Conservation (phyloP, 2,113 vertebrate genomes). For the Microcebus ravelobensis region DNA sequence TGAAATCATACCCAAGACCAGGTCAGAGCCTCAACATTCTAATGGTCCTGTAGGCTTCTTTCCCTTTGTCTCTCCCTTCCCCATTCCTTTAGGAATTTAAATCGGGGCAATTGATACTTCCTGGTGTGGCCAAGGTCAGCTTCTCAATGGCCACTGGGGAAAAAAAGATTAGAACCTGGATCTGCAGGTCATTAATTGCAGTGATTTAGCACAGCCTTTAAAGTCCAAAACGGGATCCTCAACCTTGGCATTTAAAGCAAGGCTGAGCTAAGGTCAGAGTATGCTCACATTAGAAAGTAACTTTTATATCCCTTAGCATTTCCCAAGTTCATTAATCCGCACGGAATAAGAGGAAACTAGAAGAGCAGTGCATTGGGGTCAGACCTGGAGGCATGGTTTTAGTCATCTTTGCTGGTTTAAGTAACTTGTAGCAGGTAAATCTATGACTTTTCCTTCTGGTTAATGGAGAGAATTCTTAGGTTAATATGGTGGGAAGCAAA, state of each 20-base stretch:
- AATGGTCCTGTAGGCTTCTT: background rate
- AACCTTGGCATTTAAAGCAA: background rate
- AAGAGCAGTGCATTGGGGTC: background rate
- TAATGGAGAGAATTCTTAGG: background rate
- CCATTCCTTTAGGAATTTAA: background rate
- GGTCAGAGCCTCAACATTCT: background rate
- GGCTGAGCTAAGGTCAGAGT: background rate
- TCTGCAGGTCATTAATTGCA: background rate
- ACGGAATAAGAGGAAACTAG: background rate
- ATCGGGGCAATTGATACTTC: background rate
- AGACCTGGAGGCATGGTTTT: background rate
- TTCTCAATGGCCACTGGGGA: background rate
- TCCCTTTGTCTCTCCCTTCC: background rate
- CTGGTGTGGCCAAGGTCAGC: background rate
- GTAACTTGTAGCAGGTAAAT: background rate
- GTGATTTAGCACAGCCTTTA: background rate
- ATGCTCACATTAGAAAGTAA: background rate
- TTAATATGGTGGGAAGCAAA: background rate
- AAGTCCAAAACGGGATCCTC: background rate
- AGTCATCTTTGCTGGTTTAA: background rate
- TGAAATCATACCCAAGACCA: conserved; percentile 18
- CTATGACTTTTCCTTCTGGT: background rate
- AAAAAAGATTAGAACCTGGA: background rate
- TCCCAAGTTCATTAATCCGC: background rate
- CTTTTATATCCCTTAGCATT: background rate